Evolutionary conservation across 2,797 vertebrate species (phyloP).

Genomic region (Syndactyla subalaris): DNA sequence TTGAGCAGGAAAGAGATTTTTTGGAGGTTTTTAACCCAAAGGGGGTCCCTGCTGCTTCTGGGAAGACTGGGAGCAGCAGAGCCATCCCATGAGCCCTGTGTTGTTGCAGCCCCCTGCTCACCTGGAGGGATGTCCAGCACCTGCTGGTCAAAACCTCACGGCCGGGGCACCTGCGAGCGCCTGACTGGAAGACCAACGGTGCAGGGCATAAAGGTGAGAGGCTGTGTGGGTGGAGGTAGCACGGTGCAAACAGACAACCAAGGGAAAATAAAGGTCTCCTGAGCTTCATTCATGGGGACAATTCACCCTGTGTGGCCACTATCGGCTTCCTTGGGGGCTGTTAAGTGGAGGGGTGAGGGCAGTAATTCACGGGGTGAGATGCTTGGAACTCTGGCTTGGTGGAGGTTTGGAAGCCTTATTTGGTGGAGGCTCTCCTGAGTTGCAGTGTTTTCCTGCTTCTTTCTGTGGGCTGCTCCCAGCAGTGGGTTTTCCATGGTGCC

Average conservation of each 20-base stretch:
- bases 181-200: constrained; percentile 80
- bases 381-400: neutral
- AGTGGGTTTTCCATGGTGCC: neutral
- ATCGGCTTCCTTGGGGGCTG: neutral
- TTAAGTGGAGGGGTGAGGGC: neutral
- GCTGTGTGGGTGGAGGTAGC: neutral
- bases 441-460: neutral
- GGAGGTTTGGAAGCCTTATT: neutral
- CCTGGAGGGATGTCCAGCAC: constrained; percentile 83
- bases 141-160: constrained; percentile 81
- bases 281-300: fast-evolving
- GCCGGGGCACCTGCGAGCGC: constrained; percentile 77
- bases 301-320: neutral
- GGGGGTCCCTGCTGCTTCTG: neutral
- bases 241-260: neutral
- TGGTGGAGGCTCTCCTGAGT: neutral
- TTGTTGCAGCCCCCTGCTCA: constrained; percentile 75
- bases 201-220: constrained; percentile 79
- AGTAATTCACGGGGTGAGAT: neutral
- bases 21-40: fast-evolving
- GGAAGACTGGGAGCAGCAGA: neutral
- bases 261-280: neutral
- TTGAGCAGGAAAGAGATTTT: neutral
- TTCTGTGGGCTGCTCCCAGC: neutral
- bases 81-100: neutral